Evolutionary conservation across 1,140 invertebrate species (phyloP), one percentile per base, ranked within the genome.

Genomic region (Rhopalosiphum padi): DNA sequence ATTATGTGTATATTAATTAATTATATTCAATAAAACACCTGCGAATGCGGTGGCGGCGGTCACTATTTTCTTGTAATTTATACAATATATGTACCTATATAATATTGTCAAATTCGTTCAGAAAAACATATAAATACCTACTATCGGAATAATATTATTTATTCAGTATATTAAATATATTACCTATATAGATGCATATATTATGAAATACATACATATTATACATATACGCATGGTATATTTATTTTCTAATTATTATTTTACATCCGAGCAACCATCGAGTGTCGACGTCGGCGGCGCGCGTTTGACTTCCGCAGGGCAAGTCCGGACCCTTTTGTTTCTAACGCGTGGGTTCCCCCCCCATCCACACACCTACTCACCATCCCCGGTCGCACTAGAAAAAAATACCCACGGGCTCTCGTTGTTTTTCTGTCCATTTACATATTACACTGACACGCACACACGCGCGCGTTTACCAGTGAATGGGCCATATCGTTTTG

Each of bases 371-470:
- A 77, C 60, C 41, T 22, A n/a, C 60, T 77, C 53, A 7, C 30
- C 55, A 68, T 60, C 60, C 41, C 30, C 87, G 35, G 43, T 9
- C 87, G n/a, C 30, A 21, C 11, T 60, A 83, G 35, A 92, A 77
- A 82, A 82, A 92, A 48, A 83, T 92, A 82, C 90, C 43, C 90
- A 83, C 90, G 90, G 68, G 90, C 68, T 51, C 60, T 92, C 46
- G 90, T 91, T 91, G 91, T 92, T 92, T 92, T 85, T 85, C n/a
- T 83, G 25, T 51, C 46, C 77, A 93, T 93, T 93, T 93, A 93
- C 82, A 93, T 93, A 93, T 43, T 93, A 93, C 68, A 83, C 68
- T 30, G 35, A 68, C 53, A 68, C 55, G 25, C 37, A 83, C 43
- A 46, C 23, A 46, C 25, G 8, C 53, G 35, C 22, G 22, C 41